Evolutionary conservation across 2,113 vertebrate genomes (phyloP).

Genomic region (Malurus elegans): DNA sequence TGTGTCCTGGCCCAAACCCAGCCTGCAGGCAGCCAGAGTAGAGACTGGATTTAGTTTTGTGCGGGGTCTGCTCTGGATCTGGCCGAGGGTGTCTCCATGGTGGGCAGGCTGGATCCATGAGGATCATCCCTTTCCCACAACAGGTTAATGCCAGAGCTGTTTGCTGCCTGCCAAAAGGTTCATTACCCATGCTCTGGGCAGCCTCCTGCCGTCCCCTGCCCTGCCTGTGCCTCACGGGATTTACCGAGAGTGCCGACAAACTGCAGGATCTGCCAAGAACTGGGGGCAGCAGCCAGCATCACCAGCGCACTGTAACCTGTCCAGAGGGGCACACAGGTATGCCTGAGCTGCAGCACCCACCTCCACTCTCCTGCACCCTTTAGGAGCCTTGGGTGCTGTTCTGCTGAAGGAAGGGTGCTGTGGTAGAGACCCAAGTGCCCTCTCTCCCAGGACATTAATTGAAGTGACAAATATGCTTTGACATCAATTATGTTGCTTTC

Average conservation of each 20-base stretch:
- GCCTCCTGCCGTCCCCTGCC: neutral
- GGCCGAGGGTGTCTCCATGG: rapidly evolving
- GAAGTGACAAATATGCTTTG: slow-evolving; percentile 13
- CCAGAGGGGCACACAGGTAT: rapidly evolving
- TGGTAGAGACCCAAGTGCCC: neutral
- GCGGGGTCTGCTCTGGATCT: rapidly evolving
- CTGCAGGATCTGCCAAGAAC: neutral
- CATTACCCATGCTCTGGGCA: rapidly evolving
- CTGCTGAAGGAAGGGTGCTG: neutral
- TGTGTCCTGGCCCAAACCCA: neutral
- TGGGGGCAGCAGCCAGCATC: neutral
- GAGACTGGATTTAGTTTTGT: neutral
- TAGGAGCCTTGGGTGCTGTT: rapidly evolving
- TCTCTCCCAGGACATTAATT: neutral
- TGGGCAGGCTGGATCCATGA: neutral
- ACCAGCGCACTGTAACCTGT: rapidly evolving
- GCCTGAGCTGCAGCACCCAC: neutral
- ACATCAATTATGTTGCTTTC: slow-evolving; percentile 52
- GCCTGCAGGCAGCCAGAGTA: neutral
- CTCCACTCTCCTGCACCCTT: neutral
- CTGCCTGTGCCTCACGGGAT: rapidly evolving
- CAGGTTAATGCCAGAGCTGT: neutral
- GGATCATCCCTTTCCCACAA: neutral
- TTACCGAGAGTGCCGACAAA: rapidly evolving
- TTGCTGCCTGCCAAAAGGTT: neutral